Percentiles rank a stretch among this genome's conserved stretches.
Conservation (phyloP, 2,113 vertebrate species). For the Monarcha castaneiventris region DNA sequence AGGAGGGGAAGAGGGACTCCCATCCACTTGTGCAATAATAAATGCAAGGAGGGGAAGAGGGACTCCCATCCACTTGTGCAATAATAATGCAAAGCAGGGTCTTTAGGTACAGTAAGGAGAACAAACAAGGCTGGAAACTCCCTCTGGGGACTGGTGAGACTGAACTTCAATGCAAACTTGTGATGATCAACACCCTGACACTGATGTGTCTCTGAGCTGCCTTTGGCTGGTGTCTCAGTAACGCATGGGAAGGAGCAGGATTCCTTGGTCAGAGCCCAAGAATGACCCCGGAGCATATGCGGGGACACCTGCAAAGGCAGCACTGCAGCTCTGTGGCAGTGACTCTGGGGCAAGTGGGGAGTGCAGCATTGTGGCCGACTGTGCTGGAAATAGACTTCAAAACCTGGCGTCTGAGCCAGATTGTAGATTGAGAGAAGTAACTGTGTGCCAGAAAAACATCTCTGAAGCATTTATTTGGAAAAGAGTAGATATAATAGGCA, state of each 20-base stretch:
- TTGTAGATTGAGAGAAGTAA: not conserved
- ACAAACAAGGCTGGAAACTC: not conserved
- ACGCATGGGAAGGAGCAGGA: not conserved
- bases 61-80: not conserved
- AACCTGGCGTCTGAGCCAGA: not conserved
- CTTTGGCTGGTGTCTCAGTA: not conserved
- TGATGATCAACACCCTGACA: not conserved
- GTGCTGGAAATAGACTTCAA: not conserved
- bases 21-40: not conserved
- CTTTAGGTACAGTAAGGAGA: not conserved
- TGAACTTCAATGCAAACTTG: not conserved
- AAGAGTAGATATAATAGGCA: not conserved
- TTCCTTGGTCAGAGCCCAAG: not conserved
- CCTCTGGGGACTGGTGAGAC: not conserved
- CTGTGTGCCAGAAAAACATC: not conserved
- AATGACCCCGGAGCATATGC: not conserved
- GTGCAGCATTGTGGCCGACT: accelerated
- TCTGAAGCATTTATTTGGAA: not conserved
- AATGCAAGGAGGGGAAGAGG: not conserved
- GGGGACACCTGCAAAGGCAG: not conserved
- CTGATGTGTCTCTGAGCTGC: not conserved
- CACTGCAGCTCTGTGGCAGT: not conserved
- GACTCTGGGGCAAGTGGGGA: not conserved
- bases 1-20: not conserved
- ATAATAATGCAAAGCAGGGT: not conserved